These are phyloP conservation scores for Glossophaga mutica DNA, from an alignment of 2,797 vertebrate genomes.

Conservation along the genomic window DNA sequence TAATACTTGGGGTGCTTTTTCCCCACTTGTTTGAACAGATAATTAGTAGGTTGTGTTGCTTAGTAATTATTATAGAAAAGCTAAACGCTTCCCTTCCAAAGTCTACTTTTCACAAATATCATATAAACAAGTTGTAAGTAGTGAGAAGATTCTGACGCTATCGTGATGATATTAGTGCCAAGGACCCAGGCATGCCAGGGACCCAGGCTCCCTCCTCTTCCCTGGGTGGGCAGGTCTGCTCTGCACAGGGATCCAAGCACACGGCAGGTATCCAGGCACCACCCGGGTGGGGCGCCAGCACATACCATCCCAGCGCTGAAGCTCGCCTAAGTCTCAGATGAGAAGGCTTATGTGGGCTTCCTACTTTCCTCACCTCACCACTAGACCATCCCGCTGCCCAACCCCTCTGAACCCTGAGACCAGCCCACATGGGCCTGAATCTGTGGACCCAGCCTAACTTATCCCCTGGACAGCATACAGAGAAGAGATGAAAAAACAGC, in stretches of 20 bases:
- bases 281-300: neutral
- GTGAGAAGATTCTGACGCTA: neutral
- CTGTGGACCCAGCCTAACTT: neutral
- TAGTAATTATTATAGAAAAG: slow-evolving; percentile 41
- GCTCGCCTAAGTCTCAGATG: neutral
- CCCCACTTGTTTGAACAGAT: neutral
- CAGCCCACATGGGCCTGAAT: neutral
- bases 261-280: neutral
- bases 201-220: neutral
- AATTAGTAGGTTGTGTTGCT: slow-evolving; percentile 47
- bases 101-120: neutral
- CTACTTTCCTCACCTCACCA: neutral
- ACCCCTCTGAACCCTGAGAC: neutral
- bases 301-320: neutral
- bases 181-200: neutral
- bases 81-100: slow-evolving; percentile 28
- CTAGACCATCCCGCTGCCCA: neutral
- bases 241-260: neutral
- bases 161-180: neutral
- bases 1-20: neutral
- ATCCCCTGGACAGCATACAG: neutral
- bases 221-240: neutral
- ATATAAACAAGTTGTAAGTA: slow-evolving; percentile 38
- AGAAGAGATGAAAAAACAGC: neutral
- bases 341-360: neutral